Conservation (phyloP, 2,797 vertebrate species). For the Scomberomorus guttatus region DNA sequence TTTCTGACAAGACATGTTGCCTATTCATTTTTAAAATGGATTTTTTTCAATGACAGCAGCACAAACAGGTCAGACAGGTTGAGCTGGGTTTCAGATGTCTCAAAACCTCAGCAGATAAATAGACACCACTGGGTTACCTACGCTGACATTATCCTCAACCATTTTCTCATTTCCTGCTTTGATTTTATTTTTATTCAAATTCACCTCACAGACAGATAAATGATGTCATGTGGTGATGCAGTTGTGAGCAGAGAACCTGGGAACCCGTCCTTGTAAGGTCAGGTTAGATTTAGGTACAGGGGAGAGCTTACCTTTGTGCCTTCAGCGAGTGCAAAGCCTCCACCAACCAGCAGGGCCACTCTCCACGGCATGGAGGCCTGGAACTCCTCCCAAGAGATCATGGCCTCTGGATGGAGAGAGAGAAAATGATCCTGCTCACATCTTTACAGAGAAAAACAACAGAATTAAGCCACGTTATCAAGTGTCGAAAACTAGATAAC, state of each 20-base stretch:
- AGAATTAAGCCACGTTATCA: background rate
- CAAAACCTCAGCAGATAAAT: no score
- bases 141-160: background rate
- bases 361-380: constrained; percentile 95
- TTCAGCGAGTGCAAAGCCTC: constrained; percentile 94
- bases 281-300: no score
- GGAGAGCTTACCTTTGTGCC: constrained; percentile 86
- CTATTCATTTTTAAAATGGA: no score
- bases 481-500: background rate
- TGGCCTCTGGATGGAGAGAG: constrained; percentile 77
- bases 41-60: no score
- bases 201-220: no score
- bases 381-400: constrained; percentile 96
- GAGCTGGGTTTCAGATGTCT: no score
- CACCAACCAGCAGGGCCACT: constrained; percentile 92
- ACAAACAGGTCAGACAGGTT: no score
- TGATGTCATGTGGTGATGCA: background rate
- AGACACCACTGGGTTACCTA: background rate
- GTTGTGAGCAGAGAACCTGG: background rate
- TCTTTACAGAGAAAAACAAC: background rate
- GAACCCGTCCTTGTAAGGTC: no score
- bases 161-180: background rate
- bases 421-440: background rate
- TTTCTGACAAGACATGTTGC: no score
- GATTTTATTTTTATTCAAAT: no score